Evolutionary conservation across 2,113 vertebrate genomes (phyloP).

Genomic region (Heliornis fulica): DNA sequence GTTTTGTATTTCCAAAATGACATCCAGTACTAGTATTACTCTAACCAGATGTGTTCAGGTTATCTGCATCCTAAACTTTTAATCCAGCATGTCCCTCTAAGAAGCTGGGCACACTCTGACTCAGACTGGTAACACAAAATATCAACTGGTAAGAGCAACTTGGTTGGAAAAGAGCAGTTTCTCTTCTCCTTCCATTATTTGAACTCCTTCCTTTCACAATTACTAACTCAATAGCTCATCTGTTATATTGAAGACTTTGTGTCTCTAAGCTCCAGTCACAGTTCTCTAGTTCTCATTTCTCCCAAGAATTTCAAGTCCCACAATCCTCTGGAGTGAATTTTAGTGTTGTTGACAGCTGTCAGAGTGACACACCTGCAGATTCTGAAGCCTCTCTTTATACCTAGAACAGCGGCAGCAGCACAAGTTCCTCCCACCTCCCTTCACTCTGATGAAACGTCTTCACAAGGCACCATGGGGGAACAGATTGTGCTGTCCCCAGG

Average conservation of each 20-base stretch:
- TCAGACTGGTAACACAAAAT: not conserved
- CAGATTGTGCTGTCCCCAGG: not conserved
- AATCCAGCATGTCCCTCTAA: not conserved
- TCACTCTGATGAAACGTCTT: not conserved
- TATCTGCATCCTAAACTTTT: not conserved
- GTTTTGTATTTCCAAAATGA: not conserved
- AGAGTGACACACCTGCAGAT: not conserved
- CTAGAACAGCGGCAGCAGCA: not conserved
- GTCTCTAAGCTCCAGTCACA: not conserved
- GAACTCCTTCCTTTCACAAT: not conserved
- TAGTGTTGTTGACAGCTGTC: not conserved
- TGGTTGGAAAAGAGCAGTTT: not conserved
- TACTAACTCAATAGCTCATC: not conserved
- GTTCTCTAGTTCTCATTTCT: not conserved
- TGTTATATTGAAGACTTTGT: not conserved
- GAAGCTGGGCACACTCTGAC: not conserved
- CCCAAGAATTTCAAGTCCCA: not conserved
- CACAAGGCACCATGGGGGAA: not conserved
- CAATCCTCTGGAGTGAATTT: not conserved
- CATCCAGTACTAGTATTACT: not conserved
- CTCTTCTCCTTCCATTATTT: not conserved
- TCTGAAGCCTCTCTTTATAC: not conserved
- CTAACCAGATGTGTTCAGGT: not conserved
- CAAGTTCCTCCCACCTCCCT: not conserved
- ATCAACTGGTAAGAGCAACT: not conserved